Base-by-base conservation (phyloP, 2,888 invertebrate genomes). In the Agonopterix arenella region DNA sequence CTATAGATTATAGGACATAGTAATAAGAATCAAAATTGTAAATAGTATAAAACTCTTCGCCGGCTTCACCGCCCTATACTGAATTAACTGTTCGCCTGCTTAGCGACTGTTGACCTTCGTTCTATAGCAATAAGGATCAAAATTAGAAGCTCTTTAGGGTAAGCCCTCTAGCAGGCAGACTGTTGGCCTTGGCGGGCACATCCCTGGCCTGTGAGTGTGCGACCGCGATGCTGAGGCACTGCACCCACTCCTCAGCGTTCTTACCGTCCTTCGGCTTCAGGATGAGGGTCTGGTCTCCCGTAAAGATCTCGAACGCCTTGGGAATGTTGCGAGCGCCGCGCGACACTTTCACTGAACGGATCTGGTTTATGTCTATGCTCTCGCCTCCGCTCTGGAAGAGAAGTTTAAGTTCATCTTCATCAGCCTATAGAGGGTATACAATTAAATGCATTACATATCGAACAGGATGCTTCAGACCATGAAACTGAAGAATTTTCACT, bases 231-330 rank as follows among this genome's bases (percentile, higher is more conserved):
- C 96, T 97, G 56, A 98, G 91, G 80, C 96, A 97, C 80, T 98
- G 97, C 45, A 97, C 96, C 97, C 98, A 98, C 79, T 97, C 96
- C 83, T 98, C 97, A 1, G 97, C 97, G 78, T 97, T 96, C 82
- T 96, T 96, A 44, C 96, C 96, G 75, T 97, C 97, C 80, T 96
- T 97, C 7, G 98, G 98, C 86, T 98, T 98, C 61, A 98, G 91
- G 68, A 97, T 96, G 60, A 97, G 93, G 8, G 96, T 96, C 80
- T 96, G 96, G 81, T 97, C 96, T 48, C 95, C 95, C 0, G 98
- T 98, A 89, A 98, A 98, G 66, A 98, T 98, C 90, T 98, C 98
- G 89, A 98, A 98, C 1, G 97, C 97, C 79, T 97, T 97, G 16
- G 98, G 97, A 66, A 98, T 97, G 84, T 97, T 96, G 49, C 97